Evolutionary conservation across 2,888 invertebrate species (phyloP).

Genomic region (Helleia helle): DNA sequence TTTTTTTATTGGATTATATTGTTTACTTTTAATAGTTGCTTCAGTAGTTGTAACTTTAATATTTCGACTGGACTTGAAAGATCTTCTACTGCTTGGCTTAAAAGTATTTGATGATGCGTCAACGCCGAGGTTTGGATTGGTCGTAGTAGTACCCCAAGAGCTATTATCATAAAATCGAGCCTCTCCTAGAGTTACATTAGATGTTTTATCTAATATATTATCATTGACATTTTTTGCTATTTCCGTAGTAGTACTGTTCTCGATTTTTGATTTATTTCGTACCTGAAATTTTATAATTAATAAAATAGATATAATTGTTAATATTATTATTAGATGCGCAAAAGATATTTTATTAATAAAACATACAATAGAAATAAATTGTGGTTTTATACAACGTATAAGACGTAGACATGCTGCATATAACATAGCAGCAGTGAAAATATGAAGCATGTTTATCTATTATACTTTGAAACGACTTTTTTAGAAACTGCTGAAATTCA

Average conservation of each 20-base stretch:
- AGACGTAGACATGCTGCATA: too few relatives aligned
- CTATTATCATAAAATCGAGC: constrained; percentile 33
- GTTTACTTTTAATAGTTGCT: constrained; percentile 34
- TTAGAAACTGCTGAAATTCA: too few relatives aligned
- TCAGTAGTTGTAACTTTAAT: constrained; percentile 43
- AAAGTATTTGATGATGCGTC: constrained; percentile 4
- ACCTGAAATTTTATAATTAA: constrained; percentile 45
- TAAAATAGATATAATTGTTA: too few relatives aligned
- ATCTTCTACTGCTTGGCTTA: constrained; percentile 33
- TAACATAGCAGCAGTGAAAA: too few relatives aligned
- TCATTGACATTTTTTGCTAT: constrained; percentile 23
- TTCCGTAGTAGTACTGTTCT: constrained; percentile 18
- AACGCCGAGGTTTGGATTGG: background rate
- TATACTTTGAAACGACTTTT: too few relatives aligned
- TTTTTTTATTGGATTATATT: constrained; percentile 34
- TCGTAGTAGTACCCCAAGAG: constrained; percentile 3
- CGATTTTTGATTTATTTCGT: constrained; percentile 41
- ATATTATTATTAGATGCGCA: too few relatives aligned
- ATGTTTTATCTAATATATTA: constrained; percentile 19
- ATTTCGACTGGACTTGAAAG: constrained; percentile 52
- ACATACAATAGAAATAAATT: too few relatives aligned
- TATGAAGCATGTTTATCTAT: too few relatives aligned
- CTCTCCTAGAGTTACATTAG: constrained; percentile 29
- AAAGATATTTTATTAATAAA: too few relatives aligned
- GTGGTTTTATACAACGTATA: too few relatives aligned